Evolutionary conservation across 1,140 invertebrate species (phyloP), one percentile per base, ranked within the genome.

Genomic region (Heliconius congener): DNA sequence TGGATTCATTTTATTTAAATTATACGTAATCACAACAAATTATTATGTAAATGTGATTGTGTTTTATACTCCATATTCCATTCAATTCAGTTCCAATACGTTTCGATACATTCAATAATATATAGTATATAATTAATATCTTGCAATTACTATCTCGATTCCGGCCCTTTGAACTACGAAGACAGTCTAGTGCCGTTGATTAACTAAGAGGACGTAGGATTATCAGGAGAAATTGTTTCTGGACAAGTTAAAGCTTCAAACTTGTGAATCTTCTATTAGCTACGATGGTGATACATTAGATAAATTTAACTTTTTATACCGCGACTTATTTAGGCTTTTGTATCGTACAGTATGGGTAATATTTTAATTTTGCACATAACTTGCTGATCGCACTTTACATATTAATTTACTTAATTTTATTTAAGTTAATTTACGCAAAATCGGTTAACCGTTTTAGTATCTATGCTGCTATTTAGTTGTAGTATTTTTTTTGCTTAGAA

Each of bases 141-240:
- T 30, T 66, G 60, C 23, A 66, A 66, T 66, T 66, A 16, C 60
- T 66, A 66, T 66, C 27, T 66, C n/a, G 60, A 66, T 27, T 66
- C 60, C 8, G 60, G n/a, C 60, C 23, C 60, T 66, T 66, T 66
- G 60, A 66, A 30, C 60, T 66, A 23, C 13, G 27, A 66, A 66
- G 60, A 16, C 27, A 30, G 23, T 66, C 60, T 66, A 66, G 27
- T 66, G 11, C 23, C 60, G 23, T 66, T 30, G 23, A 66, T 66
- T 66, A 27, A 66, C 60, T 66, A 30, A 66, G 60, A 66, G 60
- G 60, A 27, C 1, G 23, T 66, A 30, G 60, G 60, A 66, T 66
- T 66, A 66, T 30, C 23, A 30, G 27, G 60, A 66, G 60, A 16
- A 66, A 66, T 66, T 66, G 60, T 30, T 66, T 66, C 3, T 66